These are phyloP conservation scores for Oryzaephilus surinamensis DNA, from an alignment of 1,140 invertebrate genomes.

Conservation along the genomic window DNA sequence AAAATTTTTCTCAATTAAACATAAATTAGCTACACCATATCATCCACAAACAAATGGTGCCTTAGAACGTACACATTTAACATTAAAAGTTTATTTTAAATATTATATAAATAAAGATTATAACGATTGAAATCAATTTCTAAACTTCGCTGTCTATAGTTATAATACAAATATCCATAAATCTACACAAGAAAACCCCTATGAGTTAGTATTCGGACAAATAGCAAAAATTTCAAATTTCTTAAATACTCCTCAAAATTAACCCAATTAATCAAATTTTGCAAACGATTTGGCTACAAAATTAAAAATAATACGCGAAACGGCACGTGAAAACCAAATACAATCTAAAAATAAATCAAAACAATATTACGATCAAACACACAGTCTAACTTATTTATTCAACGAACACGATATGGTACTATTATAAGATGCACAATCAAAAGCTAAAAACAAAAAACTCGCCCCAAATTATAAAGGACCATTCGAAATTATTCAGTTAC, in stretches of 20 bases:
- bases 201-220: slow-evolving; percentile 23
- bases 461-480: slow-evolving; percentile 6
- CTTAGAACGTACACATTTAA: slow-evolving; percentile 32
- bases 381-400: slow-evolving; percentile 12
- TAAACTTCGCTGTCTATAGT: slow-evolving; percentile 31
- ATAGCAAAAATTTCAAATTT: slow-evolving; percentile 6
- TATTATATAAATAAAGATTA: slow-evolving; percentile 32
- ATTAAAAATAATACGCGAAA: slow-evolving; percentile 20
- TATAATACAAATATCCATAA: slow-evolving; percentile 31
- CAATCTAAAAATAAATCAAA: slow-evolving; percentile 20
- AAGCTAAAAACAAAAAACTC: slow-evolving; percentile 10
- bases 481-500: slow-evolving; percentile 10
- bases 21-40: slow-evolving; percentile 17
- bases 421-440: slow-evolving; percentile 4
- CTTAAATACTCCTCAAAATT: slow-evolving; percentile 5
- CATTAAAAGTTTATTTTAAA: slow-evolving; percentile 31
- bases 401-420: slow-evolving; percentile 18
- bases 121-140: slow-evolving; percentile 33
- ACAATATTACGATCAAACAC: slow-evolving; percentile 18
- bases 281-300: slow-evolving; percentile 17
- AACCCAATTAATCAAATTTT: slow-evolving; percentile 20
- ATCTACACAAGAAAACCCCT: slow-evolving; percentile 23
- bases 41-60: slow-evolving; percentile 30
- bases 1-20: slow-evolving; percentile 26
- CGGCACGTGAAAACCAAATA: slow-evolving; percentile 20